Evolutionary conservation across 92 coral and sea anemone genomes (phyloP).

Genomic region (Paragorgia papillata): DNA sequence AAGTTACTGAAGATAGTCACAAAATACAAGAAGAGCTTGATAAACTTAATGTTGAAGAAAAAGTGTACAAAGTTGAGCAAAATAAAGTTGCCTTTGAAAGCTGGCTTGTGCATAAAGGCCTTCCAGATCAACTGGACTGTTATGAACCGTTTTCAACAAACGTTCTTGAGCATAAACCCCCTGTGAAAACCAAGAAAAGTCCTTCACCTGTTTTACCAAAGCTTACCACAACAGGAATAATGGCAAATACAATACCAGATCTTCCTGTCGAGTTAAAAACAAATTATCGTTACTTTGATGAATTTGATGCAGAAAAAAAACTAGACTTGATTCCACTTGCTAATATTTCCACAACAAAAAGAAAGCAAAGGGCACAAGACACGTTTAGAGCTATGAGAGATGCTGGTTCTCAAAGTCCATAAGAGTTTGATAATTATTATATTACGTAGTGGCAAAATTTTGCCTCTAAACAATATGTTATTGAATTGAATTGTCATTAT

Average conservation of each 20-base stretch:
- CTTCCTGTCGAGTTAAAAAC: conserved; percentile 71
- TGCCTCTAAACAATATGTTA: no score
- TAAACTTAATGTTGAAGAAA: conserved; percentile 56
- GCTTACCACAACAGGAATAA: conserved; percentile 10
- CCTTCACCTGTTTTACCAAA: conserved; percentile 54
- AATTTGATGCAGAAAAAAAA: conserved; percentile 78
- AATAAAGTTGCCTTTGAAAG: conserved; percentile 78
- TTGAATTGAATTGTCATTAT: no score
- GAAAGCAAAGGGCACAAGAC: conserved; percentile 72
- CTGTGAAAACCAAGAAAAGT: conserved; percentile 63
- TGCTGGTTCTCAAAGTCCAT: not conserved
- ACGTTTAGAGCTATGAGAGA: conserved; percentile 30
- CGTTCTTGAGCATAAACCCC: conserved; percentile 48
- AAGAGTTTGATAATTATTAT: not conserved
- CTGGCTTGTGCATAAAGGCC: conserved; percentile 73
- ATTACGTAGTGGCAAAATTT: no score
- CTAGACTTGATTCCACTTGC: conserved; percentile 91
- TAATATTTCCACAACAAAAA: conserved; percentile 78
- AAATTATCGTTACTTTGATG: conserved; percentile 32
- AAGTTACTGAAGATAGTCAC: conserved; percentile 58
- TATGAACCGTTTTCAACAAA: conserved; percentile 82
- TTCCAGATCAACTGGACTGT: conserved; percentile 79
- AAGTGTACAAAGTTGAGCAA: conserved; percentile 70
- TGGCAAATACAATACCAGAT: conserved; percentile 56
- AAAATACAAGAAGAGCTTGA: conserved; percentile 78